Base-by-base conservation (phyloP, 2,113 vertebrate species). In the Mesembrinibis cayennensis region DNA sequence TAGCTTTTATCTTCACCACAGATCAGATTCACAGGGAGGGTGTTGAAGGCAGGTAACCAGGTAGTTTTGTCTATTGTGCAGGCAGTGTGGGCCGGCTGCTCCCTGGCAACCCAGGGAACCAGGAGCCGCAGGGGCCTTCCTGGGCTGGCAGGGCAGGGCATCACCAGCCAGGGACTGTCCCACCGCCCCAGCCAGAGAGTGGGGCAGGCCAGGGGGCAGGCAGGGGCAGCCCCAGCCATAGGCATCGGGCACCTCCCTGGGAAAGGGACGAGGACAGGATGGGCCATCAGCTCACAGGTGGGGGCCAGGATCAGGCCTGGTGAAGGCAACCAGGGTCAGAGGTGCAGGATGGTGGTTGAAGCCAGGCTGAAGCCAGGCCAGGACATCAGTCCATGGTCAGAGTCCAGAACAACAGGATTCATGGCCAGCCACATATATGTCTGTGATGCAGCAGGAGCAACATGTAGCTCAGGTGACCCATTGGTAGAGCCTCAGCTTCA, bases 361-460 rank as follows among this genome's bases (percentile, higher is more conserved):
- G 11, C 27, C 40, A 66, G 73, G 25, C 63, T 69, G 44, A 78
- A 50, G n/a, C 44, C 53, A 23, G n/a, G 16, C 11, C 32, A 50
- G 53, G n/a, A 44, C 67, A 63, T 44, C 21, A 36, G n/a, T n/a
- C 40, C 15, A 3, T 65, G 62, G 14, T 55, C 34, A 53, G 11
- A 62, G 13, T 25, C 44, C 3, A 1, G 26, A 44, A 36, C n/a
- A 55, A 36, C 0, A 1, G 23, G 17, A 55, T 59, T 81, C 65
- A 25, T 29, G 21, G 32, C 16, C 6, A 38, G 20, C 9, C 65
- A 36, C n/a, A 21, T 8, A 47, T 0, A 0, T 13, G 32, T 22
- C 49, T 40, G 61, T 25, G 52, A 36, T 17, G 44, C 16, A 62
- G 36, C 47, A 44, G 70, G 55, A 71, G n/a, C 40, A 62, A 1